phyloP scores from a whole-genome alignment of 2,888 invertebrate species.

The Oxyteleia sp. region DNA sequence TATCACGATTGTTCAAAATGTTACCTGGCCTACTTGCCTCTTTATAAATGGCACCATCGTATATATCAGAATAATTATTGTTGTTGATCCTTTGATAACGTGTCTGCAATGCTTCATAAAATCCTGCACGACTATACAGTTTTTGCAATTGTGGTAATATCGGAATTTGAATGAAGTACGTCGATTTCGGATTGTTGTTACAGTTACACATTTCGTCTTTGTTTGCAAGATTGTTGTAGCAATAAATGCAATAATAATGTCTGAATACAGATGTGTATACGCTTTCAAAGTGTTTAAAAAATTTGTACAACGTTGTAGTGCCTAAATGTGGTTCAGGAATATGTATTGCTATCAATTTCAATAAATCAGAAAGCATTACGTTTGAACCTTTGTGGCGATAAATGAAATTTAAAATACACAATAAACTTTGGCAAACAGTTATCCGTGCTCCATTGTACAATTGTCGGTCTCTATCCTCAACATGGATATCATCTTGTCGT shows the following conservation, averaged over 20 bases:
- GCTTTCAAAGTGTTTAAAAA: slow-evolving; percentile 32
- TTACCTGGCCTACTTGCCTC: background rate
- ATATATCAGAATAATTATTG: slow-evolving; percentile 4
- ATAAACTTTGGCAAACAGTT: slow-evolving; percentile 21
- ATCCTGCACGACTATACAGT: slow-evolving; percentile 13
- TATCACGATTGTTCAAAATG: background rate
- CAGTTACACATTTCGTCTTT: slow-evolving; percentile 17
- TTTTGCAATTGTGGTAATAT: slow-evolving; percentile 19
- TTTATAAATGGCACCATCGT: slow-evolving; percentile 3
- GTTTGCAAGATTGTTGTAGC: background rate
- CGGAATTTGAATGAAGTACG: slow-evolving; percentile 21
- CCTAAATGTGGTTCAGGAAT: slow-evolving; percentile 16
- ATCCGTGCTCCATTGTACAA: slow-evolving; percentile 33
- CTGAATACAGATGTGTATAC: background rate
- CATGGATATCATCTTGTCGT: background rate
- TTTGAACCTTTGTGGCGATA: slow-evolving; percentile 16
- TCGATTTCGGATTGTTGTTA: slow-evolving; percentile 11
- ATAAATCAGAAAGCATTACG: slow-evolving; percentile 29
- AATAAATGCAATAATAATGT: slow-evolving; percentile 22
- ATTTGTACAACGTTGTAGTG: slow-evolving; percentile 11
- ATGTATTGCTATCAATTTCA: slow-evolving; percentile 22
- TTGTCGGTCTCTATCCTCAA: too few species aligned
- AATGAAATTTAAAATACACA: slow-evolving; percentile 39
- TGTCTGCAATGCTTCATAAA: background rate
- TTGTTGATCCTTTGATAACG: slow-evolving; percentile 3